Percentiles rank a stretch among this genome's conserved stretches.
Evolutionary conservation across 2,797 vertebrate species (phyloP).

Genomic region (Tragopan temminckii): DNA sequence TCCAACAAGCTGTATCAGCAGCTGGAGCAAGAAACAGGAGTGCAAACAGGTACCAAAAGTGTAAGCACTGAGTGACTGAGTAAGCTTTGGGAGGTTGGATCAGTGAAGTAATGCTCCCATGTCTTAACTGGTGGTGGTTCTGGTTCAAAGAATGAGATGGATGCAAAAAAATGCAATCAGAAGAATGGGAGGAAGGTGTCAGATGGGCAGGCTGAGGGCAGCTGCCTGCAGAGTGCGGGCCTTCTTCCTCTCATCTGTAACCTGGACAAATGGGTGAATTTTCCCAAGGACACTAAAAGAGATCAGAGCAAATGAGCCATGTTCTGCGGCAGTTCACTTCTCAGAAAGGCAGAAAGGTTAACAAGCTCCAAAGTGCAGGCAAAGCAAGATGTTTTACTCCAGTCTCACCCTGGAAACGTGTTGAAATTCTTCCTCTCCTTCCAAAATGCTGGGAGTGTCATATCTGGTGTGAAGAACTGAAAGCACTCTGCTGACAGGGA

Average conservation of each 20-base stretch:
- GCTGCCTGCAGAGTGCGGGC: background rate
- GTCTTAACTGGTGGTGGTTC: background rate
- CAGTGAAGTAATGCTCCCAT: background rate
- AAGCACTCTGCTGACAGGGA: background rate
- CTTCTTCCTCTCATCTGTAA: background rate
- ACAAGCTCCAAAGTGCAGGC: background rate
- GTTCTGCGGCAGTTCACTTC: background rate
- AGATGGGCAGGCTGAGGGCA: background rate
- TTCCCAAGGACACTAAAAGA: background rate
- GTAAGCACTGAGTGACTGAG: background rate
- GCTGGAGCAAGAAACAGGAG: slow-evolving; percentile 92
- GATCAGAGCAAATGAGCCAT: background rate
- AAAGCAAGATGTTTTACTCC: background rate
- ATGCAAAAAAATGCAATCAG: background rate
- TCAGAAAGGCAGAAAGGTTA: background rate
- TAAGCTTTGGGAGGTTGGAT: background rate
- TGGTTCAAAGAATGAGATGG: rapidly evolving
- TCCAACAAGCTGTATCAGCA: slow-evolving; percentile 92
- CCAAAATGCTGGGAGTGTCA: background rate
- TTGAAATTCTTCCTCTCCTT: background rate
- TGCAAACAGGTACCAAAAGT: slow-evolving; percentile 89
- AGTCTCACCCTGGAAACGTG: background rate
- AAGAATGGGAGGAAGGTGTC: background rate
- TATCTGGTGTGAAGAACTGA: background rate
- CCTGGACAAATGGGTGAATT: background rate